These are phyloP conservation scores for Serranus cabrilla DNA, from an alignment of 2,797 vertebrate species.

Conservation along the genomic window DNA sequence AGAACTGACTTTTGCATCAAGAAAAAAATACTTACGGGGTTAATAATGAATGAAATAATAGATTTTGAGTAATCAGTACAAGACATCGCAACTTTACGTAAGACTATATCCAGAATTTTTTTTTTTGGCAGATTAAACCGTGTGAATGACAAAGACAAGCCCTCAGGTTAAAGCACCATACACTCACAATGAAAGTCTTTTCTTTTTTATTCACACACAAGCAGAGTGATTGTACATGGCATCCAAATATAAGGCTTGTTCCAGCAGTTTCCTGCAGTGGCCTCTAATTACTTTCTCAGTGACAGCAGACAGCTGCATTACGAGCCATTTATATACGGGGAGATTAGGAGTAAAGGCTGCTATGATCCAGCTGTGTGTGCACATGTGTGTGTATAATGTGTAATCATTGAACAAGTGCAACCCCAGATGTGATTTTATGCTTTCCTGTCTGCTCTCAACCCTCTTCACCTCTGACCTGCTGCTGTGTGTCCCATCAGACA, in stretches of 20 bases:
- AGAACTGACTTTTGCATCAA: not conserved
- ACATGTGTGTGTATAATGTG: conserved; percentile 6
- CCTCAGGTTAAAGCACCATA: conserved; percentile 21
- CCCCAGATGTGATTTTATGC: conserved; percentile 65
- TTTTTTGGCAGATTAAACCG: not conserved
- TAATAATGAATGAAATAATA: not conserved
- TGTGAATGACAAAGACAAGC: conserved; percentile 11
- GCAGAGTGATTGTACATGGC: conserved; percentile 1
- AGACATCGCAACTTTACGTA: not conserved
- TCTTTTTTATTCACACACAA: conserved; percentile 10
- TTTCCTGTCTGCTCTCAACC: conserved; percentile 68
- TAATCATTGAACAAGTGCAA: conserved; percentile 62
- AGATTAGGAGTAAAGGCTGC: conserved; percentile 18
- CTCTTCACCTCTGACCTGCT: conserved; percentile 59
- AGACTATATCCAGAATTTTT: not conserved
- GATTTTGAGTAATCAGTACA: not conserved
- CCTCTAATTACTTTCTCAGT: conserved; percentile 63
- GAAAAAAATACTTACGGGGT: not conserved
- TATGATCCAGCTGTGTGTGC: conserved; percentile 41
- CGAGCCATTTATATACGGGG: not conserved
- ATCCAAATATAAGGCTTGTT: conserved; percentile 20
- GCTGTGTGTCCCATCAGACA: conserved; percentile 52
- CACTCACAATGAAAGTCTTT: conserved; percentile 25
- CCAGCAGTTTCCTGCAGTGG: conserved; percentile 44
- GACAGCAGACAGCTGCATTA: conserved; percentile 43